These are phyloP conservation scores for Thereva unica DNA, from an alignment of 2,888 invertebrate species.

Conservation along the genomic window DNA sequence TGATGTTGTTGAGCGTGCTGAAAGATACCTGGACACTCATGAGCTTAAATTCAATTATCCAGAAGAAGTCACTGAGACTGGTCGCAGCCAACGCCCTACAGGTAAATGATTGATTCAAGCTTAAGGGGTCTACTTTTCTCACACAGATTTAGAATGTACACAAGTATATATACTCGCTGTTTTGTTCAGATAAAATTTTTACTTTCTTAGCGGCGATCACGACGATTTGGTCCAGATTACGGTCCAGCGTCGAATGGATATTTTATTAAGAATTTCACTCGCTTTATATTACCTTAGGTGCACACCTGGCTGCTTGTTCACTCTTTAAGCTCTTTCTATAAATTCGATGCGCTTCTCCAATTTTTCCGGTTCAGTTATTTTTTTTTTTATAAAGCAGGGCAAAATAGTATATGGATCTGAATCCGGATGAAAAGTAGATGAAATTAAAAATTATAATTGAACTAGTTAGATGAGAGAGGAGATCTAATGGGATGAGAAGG, in stretches of 20 bases:
- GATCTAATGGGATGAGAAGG: too few relatives aligned
- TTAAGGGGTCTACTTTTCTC: neutral
- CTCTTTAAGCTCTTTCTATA: too few relatives aligned
- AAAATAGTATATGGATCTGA: too few relatives aligned
- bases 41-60: conserved; percentile 59
- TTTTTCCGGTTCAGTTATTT: too few relatives aligned
- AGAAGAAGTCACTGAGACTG: conserved; percentile 45
- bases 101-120: conserved; percentile 6
- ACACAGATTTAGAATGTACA: neutral
- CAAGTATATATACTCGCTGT: neutral
- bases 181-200: neutral
- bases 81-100: conserved; percentile 4
- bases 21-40: conserved; percentile 59
- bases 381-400: too few relatives aligned
- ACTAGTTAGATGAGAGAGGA: too few relatives aligned
- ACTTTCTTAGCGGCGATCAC: too few relatives aligned
- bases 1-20: conserved; percentile 59
- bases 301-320: too few relatives aligned
- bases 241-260: conserved; percentile 19
- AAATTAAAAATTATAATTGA: too few relatives aligned
- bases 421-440: too few relatives aligned
- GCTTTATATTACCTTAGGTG: conserved; percentile 8
- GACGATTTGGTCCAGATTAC: conserved; percentile 6
- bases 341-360: too few relatives aligned
- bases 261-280: conserved; percentile 20